These are phyloP conservation scores for Boloria selene DNA, from an alignment of 2,888 invertebrate genomes.

Conservation along the genomic window DNA sequence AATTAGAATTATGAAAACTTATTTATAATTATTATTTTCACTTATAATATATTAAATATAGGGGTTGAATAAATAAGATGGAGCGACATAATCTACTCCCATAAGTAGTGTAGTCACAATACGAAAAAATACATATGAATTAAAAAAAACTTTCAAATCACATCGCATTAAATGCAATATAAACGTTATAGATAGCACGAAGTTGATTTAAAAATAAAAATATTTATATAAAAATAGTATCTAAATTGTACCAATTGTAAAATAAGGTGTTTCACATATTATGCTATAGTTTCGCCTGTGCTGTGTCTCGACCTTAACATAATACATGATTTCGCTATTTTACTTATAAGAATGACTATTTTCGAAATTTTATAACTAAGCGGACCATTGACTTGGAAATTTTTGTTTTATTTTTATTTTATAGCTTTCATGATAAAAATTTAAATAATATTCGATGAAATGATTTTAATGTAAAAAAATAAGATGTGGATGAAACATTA, in stretches of 20 bases:
- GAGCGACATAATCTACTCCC: not conserved
- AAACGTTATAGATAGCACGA: constrained; percentile 63
- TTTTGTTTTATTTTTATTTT: not conserved
- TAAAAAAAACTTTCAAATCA: constrained; percentile 4
- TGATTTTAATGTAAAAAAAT: too few relatives aligned
- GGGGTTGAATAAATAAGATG: too few relatives aligned
- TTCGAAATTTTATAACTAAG: constrained; percentile 27
- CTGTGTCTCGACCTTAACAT: constrained; percentile 26
- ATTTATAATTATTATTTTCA: too few relatives aligned
- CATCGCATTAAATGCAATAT: constrained; percentile 68
- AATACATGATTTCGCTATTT: constrained; percentile 35
- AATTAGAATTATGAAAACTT: too few relatives aligned
- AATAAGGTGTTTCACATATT: constrained; percentile 32
- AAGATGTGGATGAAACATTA: too few relatives aligned
- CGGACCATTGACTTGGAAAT: constrained; percentile 26
- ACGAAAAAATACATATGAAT: constrained; percentile 2
- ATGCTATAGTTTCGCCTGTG: constrained; percentile 33
- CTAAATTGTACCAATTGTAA: constrained; percentile 49
- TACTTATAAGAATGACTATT: constrained; percentile 22
- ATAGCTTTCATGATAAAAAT: constrained; percentile 8
- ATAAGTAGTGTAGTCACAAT: not conserved
- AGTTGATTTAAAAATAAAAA: constrained; percentile 50
- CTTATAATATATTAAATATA: too few relatives aligned
- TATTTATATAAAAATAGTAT: constrained; percentile 49
- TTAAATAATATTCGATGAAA: not conserved